Evolutionary conservation across 2,888 invertebrate species (phyloP), one percentile per base, ranked within the genome.

Genomic region (Ennomos fuscantarius): DNA sequence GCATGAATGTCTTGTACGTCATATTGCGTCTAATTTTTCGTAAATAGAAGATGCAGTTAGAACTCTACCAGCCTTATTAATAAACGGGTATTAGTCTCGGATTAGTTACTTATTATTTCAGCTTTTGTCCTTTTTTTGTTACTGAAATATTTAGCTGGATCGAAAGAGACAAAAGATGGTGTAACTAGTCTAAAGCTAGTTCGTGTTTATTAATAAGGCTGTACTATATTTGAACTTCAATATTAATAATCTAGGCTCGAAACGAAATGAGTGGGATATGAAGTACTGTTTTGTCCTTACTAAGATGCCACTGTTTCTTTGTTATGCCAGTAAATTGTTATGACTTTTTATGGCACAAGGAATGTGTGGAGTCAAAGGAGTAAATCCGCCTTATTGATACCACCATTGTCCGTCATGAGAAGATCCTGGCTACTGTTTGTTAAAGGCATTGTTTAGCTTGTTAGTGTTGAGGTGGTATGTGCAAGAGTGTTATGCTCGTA

Each of bases 311-410:
- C 84, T 79, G 82, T 81, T 84, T 84, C 87, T 89, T 90, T 90
- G 89, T 90, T 87, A 81, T 81, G 80, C 75, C 79, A 77, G 81
- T 86, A 84, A 87, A 89, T 87, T 89, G 86, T 87, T 88, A 87
- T 84, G 79, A 81, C 86, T 82, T 82, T 88, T 89, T 87, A 88
- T 85, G 83, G 81, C 74, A 74, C 67, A 71, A 74, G 80, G 81
- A 82, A 84, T 83, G 87, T 82, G 85, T 82, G 74, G 79, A 79
- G 78, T 86, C 81, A n/a, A n/a, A n/a, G n/a, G n/a, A n/a, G 81
- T 88, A 86, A 86, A 86, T 78, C 79, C 78, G 78, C 70, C 78
- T 76, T 79, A 82, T 84, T 84, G 84, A 81, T 80, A 80, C 68
- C 66, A 66, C 76, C 71, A 84, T 84, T 86, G 87, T 86, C 71